Base-by-base conservation (phyloP, 2,113 vertebrate genomes). In the Embiotoca jacksoni region DNA sequence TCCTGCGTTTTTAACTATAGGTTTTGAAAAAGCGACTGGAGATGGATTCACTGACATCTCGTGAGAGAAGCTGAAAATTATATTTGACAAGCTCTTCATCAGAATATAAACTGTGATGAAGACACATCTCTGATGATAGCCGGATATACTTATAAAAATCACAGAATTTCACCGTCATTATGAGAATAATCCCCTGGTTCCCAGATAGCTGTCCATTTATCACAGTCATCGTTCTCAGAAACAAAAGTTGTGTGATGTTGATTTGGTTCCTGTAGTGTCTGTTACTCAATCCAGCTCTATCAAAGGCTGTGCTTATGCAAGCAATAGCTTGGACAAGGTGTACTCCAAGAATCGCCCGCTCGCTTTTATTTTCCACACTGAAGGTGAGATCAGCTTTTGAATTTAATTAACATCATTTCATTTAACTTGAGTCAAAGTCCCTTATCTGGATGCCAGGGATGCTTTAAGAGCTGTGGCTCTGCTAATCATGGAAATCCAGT, bases 311-410 rank as follows among this genome's bases (percentile, higher is more conserved):
- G 31, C 47, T 65, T 69, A 73, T 72, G 44, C 41, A 68, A 77
- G 73, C 66, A 58, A 1, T 46, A 53, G 37, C 74, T 32, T 74
- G 61, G 79, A 56, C 52, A 44, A 70, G 35, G 52, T 36, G 33
- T 50, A 2, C 10, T 50, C 54, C 14, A 37, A 70, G 50, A 75
- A 36, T 33, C 5, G 4, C 15, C 44, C 44, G 35, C 37, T 59
- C 1, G 3, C 39, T 50, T 67, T 78, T 36, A 70, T 23, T 60
- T 61, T 59, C 47, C 33, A 52, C 31, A 23, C n/a, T 16, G 6
- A 33, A 58, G 60, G 61, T 49, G 44, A 58, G 64, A 68, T 54
- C n/a, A 7, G 56, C 56, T 81, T 54, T 53, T 63, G 56, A 62
- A 53, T 72, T 8, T 0, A 30, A 75, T 72, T 62, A 37, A 11